Evolutionary conservation across 2,113 vertebrate genomes (phyloP).

Genomic region (Actenoides lindsayi): DNA sequence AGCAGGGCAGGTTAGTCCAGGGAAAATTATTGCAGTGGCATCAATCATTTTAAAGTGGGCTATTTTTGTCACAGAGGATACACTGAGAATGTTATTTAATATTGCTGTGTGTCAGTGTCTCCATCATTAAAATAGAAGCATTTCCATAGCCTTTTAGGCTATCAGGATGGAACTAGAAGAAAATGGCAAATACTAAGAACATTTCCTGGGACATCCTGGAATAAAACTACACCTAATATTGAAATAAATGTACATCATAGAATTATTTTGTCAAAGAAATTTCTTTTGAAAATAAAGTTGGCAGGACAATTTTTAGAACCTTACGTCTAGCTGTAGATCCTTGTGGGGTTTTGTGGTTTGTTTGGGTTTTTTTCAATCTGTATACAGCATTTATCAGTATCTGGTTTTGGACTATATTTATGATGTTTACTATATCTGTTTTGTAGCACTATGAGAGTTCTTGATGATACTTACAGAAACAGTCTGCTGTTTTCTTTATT

Average conservation of each 20-base stretch:
- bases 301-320: background rate
- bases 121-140: background rate
- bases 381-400: background rate
- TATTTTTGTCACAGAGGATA: background rate
- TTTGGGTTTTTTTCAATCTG: background rate
- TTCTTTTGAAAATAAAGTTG: background rate
- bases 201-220: background rate
- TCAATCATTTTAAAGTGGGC: background rate
- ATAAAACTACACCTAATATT: background rate
- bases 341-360: fast-evolving
- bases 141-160: background rate
- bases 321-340: background rate
- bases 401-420: background rate
- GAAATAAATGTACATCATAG: background rate
- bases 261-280: background rate
- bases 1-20: background rate
- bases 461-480: background rate
- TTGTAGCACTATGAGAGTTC: background rate
- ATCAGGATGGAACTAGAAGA: background rate
- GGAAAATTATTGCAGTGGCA: background rate
- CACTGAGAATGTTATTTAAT: background rate
- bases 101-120: background rate
- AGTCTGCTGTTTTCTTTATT: background rate
- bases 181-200: background rate
- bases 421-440: background rate